Evolutionary conservation across 2,113 vertebrate genomes (phyloP).

Genomic region (Morone chrysops): DNA sequence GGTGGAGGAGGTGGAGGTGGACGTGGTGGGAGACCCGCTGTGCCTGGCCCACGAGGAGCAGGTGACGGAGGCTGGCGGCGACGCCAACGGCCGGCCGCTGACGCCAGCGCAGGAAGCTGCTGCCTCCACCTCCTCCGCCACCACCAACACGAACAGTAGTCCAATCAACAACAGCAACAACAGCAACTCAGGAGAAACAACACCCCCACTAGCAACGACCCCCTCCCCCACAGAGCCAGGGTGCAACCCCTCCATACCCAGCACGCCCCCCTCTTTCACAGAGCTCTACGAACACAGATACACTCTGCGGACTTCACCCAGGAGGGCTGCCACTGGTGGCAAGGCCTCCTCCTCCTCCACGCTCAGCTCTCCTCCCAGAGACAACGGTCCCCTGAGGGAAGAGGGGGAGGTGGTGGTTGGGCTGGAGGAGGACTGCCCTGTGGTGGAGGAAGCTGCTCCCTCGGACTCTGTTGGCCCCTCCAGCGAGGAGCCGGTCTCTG

Average conservation of each 20-base stretch:
- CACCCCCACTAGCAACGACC: slow-evolving; percentile 80
- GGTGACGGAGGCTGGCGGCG: slow-evolving; percentile 81
- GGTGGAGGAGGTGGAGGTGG: slow-evolving; percentile 92
- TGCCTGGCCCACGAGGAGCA: slow-evolving; percentile 90
- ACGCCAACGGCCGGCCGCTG: slow-evolving; percentile 76
- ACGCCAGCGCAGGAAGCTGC: slow-evolving; percentile 70
- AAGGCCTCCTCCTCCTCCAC: slow-evolving; percentile 90
- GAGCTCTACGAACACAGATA: slow-evolving; percentile 98
- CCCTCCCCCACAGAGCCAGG: slow-evolving; percentile 84
- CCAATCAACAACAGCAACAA: slow-evolving; percentile 78
- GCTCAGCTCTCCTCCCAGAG: slow-evolving; percentile 89
- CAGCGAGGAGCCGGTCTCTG: slow-evolving; percentile 72
- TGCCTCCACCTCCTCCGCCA: slow-evolving; percentile 45
- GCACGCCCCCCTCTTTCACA: slow-evolving; percentile 84
- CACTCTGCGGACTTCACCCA: slow-evolving; percentile 94
- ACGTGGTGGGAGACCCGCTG: slow-evolving; percentile 89
- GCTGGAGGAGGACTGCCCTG: slow-evolving; percentile 70
- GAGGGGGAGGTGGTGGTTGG: slow-evolving; percentile 81
- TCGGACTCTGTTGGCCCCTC: slow-evolving; percentile 77
- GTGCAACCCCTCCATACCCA: slow-evolving; percentile 65
- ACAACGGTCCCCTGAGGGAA: slow-evolving; percentile 91
- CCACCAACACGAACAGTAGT: slow-evolving; percentile 66
- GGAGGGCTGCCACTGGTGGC: slow-evolving; percentile 86
- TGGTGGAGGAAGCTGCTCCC: slow-evolving; percentile 78
- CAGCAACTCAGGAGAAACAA: slow-evolving; percentile 89